phyloP scores from a whole-genome alignment of 2,888 invertebrate species.

The Pinctada fucata region DNA sequence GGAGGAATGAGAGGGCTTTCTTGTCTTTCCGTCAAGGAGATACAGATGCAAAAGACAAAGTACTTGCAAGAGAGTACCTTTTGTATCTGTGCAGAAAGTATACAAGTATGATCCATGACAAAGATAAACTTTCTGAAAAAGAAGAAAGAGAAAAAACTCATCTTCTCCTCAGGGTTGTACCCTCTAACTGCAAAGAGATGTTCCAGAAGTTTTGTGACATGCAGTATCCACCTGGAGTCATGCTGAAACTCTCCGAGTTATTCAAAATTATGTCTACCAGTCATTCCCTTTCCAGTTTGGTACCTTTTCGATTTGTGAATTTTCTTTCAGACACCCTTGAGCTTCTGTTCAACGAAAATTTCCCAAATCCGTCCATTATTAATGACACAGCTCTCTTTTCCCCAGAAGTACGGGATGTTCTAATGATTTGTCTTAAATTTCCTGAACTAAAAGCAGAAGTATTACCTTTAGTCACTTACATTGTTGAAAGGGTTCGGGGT shows the following conservation, averaged over 20 bases:
- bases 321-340: not conserved
- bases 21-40: not conserved
- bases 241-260: not conserved
- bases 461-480: conserved; percentile 5
- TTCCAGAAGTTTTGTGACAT: not conserved
- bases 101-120: not conserved
- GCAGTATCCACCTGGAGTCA: conserved; percentile 2
- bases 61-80: conserved; percentile 9
- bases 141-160: not conserved
- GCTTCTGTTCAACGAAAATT: not conserved
- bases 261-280: conserved; percentile 17
- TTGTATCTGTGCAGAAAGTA: not conserved
- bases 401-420: conserved; percentile 7
- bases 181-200: not conserved
- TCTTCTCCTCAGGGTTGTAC: not conserved
- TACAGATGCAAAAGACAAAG: not conserved
- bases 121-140: not conserved
- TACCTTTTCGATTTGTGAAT: conserved; percentile 10
- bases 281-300: conserved; percentile 9
- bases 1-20: conserved; percentile 24
- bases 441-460: not conserved
- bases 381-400: conserved; percentile 11
- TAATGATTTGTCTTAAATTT: not conserved
- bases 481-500: not conserved
- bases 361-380: not conserved